Base-by-base conservation (phyloP, 2,888 invertebrate genomes). In the Yponomeuta plumbellus region DNA sequence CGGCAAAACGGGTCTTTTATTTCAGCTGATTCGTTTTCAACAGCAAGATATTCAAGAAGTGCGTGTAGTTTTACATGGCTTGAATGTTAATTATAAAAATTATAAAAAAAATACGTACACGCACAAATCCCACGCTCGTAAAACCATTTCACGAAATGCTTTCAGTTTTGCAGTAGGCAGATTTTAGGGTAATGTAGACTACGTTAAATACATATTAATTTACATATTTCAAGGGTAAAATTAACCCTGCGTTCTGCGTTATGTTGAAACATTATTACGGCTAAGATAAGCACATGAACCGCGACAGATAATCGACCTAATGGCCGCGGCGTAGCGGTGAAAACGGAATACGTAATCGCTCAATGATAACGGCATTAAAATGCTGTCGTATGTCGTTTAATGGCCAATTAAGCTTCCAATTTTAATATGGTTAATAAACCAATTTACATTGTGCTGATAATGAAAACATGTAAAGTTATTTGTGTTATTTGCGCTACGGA, bases 91-190 rank as follows among this genome's bases (percentile, higher is more conserved):
- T 52, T 52, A 52, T 59, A 52, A 64, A 68, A 66, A 44, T 40
- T 44, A 64, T 23, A 64, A 64, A 56, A 44, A 17, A 65, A 58
- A 8, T 8, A 57, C 11, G 20, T 85, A 82, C 77, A 83, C 85
- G 91, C 90, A 90, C 88, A 91, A 90, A 85, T 88, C 91, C 91
- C 91, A 91, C 90, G 88, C 85, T 86, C 82, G 84, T 88, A 91
- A 91, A 91, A 91, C 91, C 91, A 91, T 91, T 91, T 91, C 91
- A 91, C 91, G 83, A 87, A 84, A 88, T 88, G 90, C 90, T 91
- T 91, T 91, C 90, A 86, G 84, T 22, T 63, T 40, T 23, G 0
- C 22, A 23, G 22, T 20, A 57, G 13, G 13, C 61, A 61, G n/a
- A 23, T 34, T 65, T 64, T 21, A 52, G 13, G 44, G 0, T 13